These are phyloP conservation scores for Mormoops blainvillei DNA, from an alignment of 2,113 vertebrate genomes.

Conservation along the genomic window DNA sequence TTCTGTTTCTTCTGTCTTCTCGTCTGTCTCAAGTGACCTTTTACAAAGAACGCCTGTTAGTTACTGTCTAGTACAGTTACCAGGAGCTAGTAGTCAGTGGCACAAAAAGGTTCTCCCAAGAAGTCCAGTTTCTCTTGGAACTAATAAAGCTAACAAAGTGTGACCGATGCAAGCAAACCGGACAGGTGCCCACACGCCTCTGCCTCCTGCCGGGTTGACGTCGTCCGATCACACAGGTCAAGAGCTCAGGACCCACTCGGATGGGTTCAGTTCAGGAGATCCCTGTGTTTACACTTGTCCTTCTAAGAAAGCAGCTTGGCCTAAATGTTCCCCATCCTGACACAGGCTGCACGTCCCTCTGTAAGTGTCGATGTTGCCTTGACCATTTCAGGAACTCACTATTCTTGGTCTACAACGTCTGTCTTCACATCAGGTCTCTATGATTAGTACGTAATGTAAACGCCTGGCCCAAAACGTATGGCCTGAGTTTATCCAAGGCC, in stretches of 20 bases:
- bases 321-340: background rate
- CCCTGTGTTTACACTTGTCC: background rate
- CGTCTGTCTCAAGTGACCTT: background rate
- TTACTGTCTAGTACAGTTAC: background rate
- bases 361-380: background rate
- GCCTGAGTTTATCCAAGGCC: conserved; percentile 67
- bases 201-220: background rate
- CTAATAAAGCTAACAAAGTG: background rate
- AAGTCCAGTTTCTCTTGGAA: background rate
- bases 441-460: conserved; percentile 57
- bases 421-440: background rate
- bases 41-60: background rate
- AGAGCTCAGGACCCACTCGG: background rate
- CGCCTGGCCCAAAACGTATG: conserved; percentile 38
- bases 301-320: background rate
- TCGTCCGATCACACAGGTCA: background rate
- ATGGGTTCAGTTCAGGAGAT: background rate
- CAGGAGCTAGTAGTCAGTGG: background rate
- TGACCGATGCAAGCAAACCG: background rate
- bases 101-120: background rate
- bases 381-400: background rate
- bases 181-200: background rate
- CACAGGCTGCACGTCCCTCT: background rate
- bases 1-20: background rate
- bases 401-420: background rate